These are phyloP conservation scores for Globodera ellingtonae DNA, from an alignment of 1,140 invertebrate genomes.

Conservation along the genomic window DNA sequence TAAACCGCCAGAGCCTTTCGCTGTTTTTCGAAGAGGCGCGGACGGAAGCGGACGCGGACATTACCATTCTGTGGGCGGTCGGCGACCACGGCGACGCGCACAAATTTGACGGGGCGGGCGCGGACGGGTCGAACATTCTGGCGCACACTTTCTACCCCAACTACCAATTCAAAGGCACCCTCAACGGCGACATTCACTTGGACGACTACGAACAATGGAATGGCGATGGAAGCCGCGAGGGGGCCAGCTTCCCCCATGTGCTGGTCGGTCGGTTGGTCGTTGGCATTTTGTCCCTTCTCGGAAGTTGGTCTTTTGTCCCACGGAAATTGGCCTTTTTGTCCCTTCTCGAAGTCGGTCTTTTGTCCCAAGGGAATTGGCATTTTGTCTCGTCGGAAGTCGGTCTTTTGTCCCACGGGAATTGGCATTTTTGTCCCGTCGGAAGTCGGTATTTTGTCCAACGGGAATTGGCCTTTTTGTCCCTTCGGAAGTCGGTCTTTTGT, in stretches of 20 bases:
- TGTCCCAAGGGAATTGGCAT: too few relatives aligned
- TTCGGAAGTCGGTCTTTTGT: too few relatives aligned
- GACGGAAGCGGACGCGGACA: slow-evolving; percentile 49
- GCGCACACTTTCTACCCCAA: slow-evolving; percentile 60
- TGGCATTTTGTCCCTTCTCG: too few relatives aligned
- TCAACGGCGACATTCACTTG: slow-evolving; percentile 59
- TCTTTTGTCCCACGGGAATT: too few relatives aligned
- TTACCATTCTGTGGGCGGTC: slow-evolving; percentile 56
- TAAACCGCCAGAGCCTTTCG: slow-evolving; percentile 4
- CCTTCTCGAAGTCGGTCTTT: too few relatives aligned
- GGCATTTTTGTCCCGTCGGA: too few relatives aligned
- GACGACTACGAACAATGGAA: slow-evolving; percentile 59
- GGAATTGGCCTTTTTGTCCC: too few relatives aligned
- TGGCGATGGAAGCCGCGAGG: slow-evolving; percentile 44
- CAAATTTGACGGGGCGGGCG: slow-evolving; percentile 55
- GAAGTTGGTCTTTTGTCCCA: too few relatives aligned
- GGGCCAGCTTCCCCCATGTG: slow-evolving; percentile 57
- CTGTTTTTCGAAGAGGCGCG: slow-evolving; percentile 46
- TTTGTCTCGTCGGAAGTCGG: too few relatives aligned
- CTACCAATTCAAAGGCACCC: slow-evolving; percentile 43
- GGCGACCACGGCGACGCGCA: slow-evolving; percentile 58
- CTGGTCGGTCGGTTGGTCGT: slow-evolving; percentile 51
- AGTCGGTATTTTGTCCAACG: too few relatives aligned
- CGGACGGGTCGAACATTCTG: slow-evolving; percentile 48
- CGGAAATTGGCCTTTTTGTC: too few relatives aligned